Evolutionary conservation across 2,797 vertebrate genomes (phyloP).

Genomic region (Macropus fuliginosus): DNA sequence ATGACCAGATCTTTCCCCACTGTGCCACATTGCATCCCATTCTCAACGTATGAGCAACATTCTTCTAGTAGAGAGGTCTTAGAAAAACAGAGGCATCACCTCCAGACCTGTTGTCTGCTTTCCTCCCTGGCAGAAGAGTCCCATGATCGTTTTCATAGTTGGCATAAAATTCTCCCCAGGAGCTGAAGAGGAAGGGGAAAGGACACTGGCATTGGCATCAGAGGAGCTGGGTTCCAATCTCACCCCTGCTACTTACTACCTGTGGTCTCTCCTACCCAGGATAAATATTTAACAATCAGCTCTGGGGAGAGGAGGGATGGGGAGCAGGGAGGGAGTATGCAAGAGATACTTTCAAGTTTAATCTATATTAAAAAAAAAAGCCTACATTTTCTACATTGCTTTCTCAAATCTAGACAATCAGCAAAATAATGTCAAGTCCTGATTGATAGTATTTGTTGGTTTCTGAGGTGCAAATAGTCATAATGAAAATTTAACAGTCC

Average conservation of each 20-base stretch:
- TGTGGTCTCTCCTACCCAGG: background rate
- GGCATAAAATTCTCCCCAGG: background rate
- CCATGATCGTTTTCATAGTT: background rate
- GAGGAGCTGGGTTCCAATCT: background rate
- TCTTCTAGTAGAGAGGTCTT: background rate
- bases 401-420: background rate
- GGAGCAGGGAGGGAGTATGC: background rate
- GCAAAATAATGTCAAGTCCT: background rate
- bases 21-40: background rate
- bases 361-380: background rate
- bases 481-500: background rate
- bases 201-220: background rate
- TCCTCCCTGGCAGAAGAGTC: background rate
- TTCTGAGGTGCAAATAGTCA: background rate
- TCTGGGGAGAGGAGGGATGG: background rate
- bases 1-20: background rate
- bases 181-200: background rate
- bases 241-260: background rate
- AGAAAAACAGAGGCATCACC: background rate
- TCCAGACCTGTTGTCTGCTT: background rate
- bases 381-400: background rate
- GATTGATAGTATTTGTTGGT: background rate
- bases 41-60: background rate
- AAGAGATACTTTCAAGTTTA: background rate
- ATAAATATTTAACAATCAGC: background rate